Evolutionary conservation across 2,888 invertebrate genomes (phyloP), one percentile per base, ranked within the genome.

Genomic region (Buathra laborator): DNA sequence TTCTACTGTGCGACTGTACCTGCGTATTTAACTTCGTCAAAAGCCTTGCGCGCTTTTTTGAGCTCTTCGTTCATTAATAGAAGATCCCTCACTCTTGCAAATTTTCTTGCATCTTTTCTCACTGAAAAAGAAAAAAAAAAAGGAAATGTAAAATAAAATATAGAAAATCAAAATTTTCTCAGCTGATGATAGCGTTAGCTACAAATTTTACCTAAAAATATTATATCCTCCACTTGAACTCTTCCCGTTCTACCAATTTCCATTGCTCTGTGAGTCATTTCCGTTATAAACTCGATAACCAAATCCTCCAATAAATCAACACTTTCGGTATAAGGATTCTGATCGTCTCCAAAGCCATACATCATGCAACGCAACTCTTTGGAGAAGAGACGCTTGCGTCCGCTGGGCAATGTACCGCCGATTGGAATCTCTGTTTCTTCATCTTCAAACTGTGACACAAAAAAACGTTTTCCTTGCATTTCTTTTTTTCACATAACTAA

Each of bases 271-370:
- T 97, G 97, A 1, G 97, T 97, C 95, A 98, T 99, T 95, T 99
- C 99, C 1, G 98, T 98, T 43, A 99, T 98, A 94, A 98, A 99
- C 94, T 99, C 99, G 88, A 99, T 98, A 0, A 99, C 99, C 67
- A 99, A 94, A 94, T 99, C 99, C 94, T 99, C 99, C 70, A 99
- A 95, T 67, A 99, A 95, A 93, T 99, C 99, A 0, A 99, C 99
- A 93, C 99, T 99, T 94, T 99, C 99, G 1, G 99, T 99, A 92
- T 99, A 99, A 0, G 99, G 99, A 94, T 99, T 99, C 94, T 99
- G 98, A 93, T 99, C 99, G 94, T 99, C 99, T 4, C 99, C 99
- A 95, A 99, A 99, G 0, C 99, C 99, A 94, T 98, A 99, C 98
- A 99, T 99, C 99, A 99, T 99, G 90, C 98, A 98, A 44, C 99